phyloP scores from a whole-genome alignment of 2,888 invertebrate genomes.

The Sinelater perroti region DNA sequence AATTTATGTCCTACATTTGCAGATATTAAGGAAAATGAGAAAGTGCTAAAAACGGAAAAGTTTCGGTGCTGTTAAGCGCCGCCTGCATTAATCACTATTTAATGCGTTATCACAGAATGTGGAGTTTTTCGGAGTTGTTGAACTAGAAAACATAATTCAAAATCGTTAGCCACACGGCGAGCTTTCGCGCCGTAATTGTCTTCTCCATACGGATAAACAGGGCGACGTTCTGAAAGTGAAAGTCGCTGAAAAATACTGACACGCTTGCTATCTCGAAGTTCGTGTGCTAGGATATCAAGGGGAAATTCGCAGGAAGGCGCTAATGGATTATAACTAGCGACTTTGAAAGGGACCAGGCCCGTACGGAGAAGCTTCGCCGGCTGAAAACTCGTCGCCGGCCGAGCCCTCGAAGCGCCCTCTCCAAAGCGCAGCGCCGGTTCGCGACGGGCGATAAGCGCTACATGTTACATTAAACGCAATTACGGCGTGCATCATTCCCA shows the following conservation, averaged over 20 bases:
- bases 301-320: slow-evolving; percentile 27
- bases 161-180: slow-evolving; percentile 35
- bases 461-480: slow-evolving; percentile 23
- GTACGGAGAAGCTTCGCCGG: slow-evolving; percentile 15
- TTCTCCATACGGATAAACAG: too few species aligned
- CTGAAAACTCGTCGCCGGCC: slow-evolving; percentile 5
- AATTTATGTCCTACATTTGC: slow-evolving; percentile 58
- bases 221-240: too few species aligned
- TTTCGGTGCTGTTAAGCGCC: slow-evolving; percentile 54
- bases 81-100: slow-evolving; percentile 54
- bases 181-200: too few species aligned
- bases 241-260: slow-evolving; percentile 24
- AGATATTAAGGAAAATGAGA: slow-evolving; percentile 55
- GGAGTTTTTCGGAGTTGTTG: slow-evolving; percentile 31
- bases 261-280: slow-evolving; percentile 25
- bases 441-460: slow-evolving; percentile 22
- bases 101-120: slow-evolving; percentile 50
- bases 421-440: slow-evolving; percentile 2
- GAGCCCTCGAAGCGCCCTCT: slow-evolving; percentile 2
- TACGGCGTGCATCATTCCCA: slow-evolving; percentile 25
- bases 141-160: slow-evolving; percentile 37
- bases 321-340: slow-evolving; percentile 27
- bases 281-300: slow-evolving; percentile 26
- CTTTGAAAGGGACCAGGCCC: slow-evolving; percentile 13
- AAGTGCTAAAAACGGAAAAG: slow-evolving; percentile 55